These are phyloP conservation scores for Buathra laborator DNA, from an alignment of 2,888 invertebrate genomes.

Conservation along the genomic window DNA sequence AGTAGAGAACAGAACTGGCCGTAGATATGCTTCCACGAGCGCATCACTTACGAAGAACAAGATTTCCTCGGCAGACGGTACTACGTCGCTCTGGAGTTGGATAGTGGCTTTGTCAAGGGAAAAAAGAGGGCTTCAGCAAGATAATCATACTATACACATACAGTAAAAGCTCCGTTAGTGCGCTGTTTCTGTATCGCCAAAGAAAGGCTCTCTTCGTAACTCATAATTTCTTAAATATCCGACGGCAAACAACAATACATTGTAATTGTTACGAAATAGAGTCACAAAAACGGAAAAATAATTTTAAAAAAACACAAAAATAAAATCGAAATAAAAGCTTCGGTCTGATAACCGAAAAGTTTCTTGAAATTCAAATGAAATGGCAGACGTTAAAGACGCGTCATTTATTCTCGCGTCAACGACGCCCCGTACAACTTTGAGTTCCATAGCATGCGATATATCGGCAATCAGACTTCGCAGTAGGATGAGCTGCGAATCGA, in stretches of 20 bases:
- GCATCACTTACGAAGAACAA: slow-evolving; percentile 65
- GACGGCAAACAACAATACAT: too few relatives aligned
- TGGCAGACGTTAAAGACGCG: too few relatives aligned
- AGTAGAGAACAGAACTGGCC: slow-evolving; percentile 40
- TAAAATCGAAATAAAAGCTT: too few relatives aligned
- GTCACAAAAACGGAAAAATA: too few relatives aligned
- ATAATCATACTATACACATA: slow-evolving; percentile 1
- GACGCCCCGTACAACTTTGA: too few relatives aligned
- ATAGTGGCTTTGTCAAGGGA: slow-evolving; percentile 21
- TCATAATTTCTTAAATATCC: too few relatives aligned
- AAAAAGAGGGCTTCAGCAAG: slow-evolving; percentile 49
- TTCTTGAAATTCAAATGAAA: too few relatives aligned
- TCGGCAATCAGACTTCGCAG: slow-evolving; percentile 37
- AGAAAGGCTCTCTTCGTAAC: slow-evolving; percentile 18
- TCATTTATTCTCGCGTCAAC: too few relatives aligned
- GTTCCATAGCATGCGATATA: not conserved
- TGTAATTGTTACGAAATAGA: too few relatives aligned
- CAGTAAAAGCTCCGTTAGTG: not conserved
- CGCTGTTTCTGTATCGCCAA: not conserved
- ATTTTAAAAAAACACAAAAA: too few relatives aligned
- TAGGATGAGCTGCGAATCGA: slow-evolving; percentile 19
- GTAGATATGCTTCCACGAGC: slow-evolving; percentile 51
- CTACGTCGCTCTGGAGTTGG: slow-evolving; percentile 27
- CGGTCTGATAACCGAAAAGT: too few relatives aligned
- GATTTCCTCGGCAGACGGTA: slow-evolving; percentile 59